phyloP scores from a whole-genome alignment of 1,140 invertebrate genomes.

The Neodiprion virginianus region DNA sequence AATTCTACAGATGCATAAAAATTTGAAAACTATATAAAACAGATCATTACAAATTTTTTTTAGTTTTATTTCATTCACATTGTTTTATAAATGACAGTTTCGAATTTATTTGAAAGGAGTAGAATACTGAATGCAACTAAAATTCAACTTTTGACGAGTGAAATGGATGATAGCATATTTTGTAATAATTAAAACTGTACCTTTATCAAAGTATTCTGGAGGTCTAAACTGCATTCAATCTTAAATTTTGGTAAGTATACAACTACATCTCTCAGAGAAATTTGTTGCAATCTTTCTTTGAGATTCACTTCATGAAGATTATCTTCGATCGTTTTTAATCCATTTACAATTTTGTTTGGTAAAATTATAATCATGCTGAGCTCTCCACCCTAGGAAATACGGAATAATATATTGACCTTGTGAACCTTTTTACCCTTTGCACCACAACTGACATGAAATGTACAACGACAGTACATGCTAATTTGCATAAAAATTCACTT shows the following conservation, averaged over 20 bases:
- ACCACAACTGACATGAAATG: not conserved
- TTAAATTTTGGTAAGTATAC: conserved; percentile 69
- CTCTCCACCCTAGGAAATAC: conserved; percentile 55
- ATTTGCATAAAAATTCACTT: not conserved
- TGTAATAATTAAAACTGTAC: conserved; percentile 43
- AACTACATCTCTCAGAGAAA: conserved; percentile 50
- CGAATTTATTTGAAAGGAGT: no score
- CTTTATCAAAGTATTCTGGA: conserved; percentile 60
- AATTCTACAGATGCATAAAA: no score
- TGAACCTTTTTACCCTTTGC: not conserved
- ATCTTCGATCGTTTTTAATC: conserved; percentile 57
- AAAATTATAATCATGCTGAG: conserved; percentile 70
- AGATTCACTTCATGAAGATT: conserved; percentile 52
- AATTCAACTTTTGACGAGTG: no score
- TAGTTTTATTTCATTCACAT: no score
- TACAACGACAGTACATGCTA: not conserved
- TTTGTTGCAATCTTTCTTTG: conserved; percentile 37
- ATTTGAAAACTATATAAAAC: not conserved
- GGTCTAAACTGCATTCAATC: conserved; percentile 62
- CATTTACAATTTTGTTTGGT: conserved; percentile 65
- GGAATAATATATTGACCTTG: conserved; percentile 13
- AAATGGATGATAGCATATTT: no score
- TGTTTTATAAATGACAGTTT: no score
- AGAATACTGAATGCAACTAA: no score
- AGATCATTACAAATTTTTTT: no score